Evolutionary conservation across 37 sponge, comb jelly and placozoan genomes (phyloP).

Genomic region (Lycopodina hypogea): DNA sequence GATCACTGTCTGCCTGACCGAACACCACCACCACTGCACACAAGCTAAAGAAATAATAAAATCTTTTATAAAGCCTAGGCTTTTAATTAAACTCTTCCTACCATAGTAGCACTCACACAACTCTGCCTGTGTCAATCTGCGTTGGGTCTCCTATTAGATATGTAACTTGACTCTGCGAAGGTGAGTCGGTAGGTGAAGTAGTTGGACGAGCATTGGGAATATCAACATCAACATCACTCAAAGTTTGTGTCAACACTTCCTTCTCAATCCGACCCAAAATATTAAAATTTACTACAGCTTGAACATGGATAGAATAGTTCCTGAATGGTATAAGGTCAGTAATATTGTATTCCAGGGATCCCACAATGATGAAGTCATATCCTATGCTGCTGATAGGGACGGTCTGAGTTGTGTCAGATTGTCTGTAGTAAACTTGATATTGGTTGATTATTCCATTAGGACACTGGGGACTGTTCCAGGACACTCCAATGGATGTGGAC

Average conservation of each 20-base stretch:
- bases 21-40: slow-evolving; percentile 41
- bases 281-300: slow-evolving; percentile 1
- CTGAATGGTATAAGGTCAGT: slow-evolving; percentile 4
- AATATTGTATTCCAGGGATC: neutral
- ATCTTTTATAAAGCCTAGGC: neutral
- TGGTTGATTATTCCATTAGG: slow-evolving; percentile 36
- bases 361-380: neutral
- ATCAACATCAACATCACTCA: neutral
- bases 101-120: slow-evolving; percentile 13
- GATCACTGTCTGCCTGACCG: neutral
- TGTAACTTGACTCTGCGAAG: neutral
- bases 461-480: slow-evolving; percentile 30
- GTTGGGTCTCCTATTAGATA: slow-evolving; percentile 4
- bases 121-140: slow-evolving; percentile 26
- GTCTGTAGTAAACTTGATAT: slow-evolving; percentile 30
- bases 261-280: neutral
- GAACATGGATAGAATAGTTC: slow-evolving; percentile 30
- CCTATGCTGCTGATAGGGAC: neutral
- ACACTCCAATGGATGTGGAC: slow-evolving; percentile 5
- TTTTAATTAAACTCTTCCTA: neutral
- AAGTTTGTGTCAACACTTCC: slow-evolving; percentile 14
- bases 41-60: slow-evolving; percentile 4
- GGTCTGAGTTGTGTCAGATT: neutral
- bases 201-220: neutral
- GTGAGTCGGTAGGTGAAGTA: neutral